These are phyloP conservation scores for Hypomecis punctinalis DNA, from an alignment of 2,888 invertebrate genomes.

Conservation along the genomic window DNA sequence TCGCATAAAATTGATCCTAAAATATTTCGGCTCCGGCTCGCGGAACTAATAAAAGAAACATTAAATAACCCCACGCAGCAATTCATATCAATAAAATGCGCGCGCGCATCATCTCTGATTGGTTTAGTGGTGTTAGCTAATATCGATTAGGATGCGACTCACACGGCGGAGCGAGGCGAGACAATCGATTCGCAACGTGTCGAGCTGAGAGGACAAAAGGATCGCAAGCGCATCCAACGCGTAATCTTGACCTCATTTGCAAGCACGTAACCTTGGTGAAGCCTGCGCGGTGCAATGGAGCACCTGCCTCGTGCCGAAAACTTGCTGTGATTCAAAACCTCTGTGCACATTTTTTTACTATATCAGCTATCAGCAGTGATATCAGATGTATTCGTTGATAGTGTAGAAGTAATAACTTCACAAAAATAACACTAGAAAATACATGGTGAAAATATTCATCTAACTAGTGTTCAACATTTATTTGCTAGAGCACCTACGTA, in stretches of 20 bases:
- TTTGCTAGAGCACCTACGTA: background rate
- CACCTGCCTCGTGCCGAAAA: background rate
- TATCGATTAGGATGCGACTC: slow-evolving; percentile 52
- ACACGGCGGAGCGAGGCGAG: slow-evolving; percentile 46
- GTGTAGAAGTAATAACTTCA: no score
- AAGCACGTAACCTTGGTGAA: slow-evolving; percentile 49
- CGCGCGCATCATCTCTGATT: slow-evolving; percentile 28
- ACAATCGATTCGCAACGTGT: slow-evolving; percentile 52
- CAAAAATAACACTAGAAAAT: no score
- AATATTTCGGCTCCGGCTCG: slow-evolving; percentile 16
- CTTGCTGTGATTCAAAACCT: no score
- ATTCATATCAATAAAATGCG: slow-evolving; percentile 34
- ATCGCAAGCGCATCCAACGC: slow-evolving; percentile 49
- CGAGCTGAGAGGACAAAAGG: slow-evolving; percentile 51
- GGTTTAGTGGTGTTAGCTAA: slow-evolving; percentile 25
- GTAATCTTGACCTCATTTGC: slow-evolving; percentile 60
- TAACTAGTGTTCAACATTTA: no score
- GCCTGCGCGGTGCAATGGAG: slow-evolving; percentile 22
- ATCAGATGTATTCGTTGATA: no score
- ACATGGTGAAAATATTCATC: no score
- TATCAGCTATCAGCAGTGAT: no score
- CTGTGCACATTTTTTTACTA: no score
- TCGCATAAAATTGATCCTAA: slow-evolving; percentile 18
- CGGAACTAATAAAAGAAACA: slow-evolving; percentile 31
- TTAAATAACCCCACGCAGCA: slow-evolving; percentile 23